These are phyloP conservation scores for Epinephelus awoara DNA, from an alignment of 2,797 vertebrate species.

Conservation along the genomic window DNA sequence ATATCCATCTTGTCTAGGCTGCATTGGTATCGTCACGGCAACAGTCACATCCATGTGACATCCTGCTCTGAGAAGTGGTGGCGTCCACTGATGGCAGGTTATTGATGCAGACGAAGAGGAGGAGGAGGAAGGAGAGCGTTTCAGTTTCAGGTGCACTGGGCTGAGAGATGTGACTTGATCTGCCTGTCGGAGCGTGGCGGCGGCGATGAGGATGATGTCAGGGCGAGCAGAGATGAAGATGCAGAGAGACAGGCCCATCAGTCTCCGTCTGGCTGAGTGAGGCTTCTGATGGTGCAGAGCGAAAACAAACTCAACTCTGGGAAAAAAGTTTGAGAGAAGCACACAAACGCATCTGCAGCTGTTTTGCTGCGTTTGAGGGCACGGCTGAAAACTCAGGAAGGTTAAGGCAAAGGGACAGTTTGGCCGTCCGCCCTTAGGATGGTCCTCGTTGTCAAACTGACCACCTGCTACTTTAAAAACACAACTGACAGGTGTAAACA, in stretches of 20 bases:
- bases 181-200: slow-evolving; percentile 60
- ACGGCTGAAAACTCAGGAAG: slow-evolving; percentile 8
- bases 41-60: slow-evolving; percentile 94
- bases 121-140: slow-evolving; percentile 27
- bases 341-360: slow-evolving; percentile 23
- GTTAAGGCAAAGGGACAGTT: slow-evolving; percentile 70
- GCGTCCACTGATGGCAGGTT: slow-evolving; percentile 86
- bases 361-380: slow-evolving; percentile 10
- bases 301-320: slow-evolving; percentile 31
- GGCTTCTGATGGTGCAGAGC: not conserved
- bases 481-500: slow-evolving; percentile 56
- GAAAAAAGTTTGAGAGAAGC: slow-evolving; percentile 51
- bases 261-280: slow-evolving; percentile 34
- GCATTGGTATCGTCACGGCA: slow-evolving; percentile 84
- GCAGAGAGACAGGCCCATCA: slow-evolving; percentile 70
- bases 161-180: slow-evolving; percentile 71
- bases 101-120: slow-evolving; percentile 67
- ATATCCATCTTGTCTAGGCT: slow-evolving; percentile 68
- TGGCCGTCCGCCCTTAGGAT: slow-evolving; percentile 36
- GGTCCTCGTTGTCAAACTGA: slow-evolving; percentile 41
- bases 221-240: slow-evolving; percentile 64
- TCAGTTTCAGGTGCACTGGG: slow-evolving; percentile 77
- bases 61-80: slow-evolving; percentile 84
- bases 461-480: slow-evolving; percentile 63
- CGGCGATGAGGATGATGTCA: slow-evolving; percentile 43